Base-by-base conservation (phyloP, 2,113 vertebrate genomes). In the Gavia stellata region DNA sequence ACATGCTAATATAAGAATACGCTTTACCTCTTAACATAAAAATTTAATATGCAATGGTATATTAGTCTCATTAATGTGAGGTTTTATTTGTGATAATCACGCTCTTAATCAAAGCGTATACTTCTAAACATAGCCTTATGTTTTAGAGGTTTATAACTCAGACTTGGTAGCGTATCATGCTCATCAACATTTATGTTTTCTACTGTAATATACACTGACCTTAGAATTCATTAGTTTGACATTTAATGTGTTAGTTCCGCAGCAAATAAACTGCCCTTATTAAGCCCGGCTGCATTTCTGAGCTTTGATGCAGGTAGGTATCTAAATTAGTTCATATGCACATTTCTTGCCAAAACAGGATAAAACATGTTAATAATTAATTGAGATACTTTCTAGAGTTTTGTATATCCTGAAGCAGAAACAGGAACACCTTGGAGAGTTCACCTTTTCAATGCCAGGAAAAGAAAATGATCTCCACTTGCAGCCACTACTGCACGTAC, bases 1-100 rank as follows among this genome's bases (percentile, higher is more conserved):
- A 47, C 97, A 97, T 98, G 97, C 96, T 98, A 98, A 98, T 98
- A 72, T 85, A 94, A 92, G 93, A 90, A 90, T 95, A 80, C 24
- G 20, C 94, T 98, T 97, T 98, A 97, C 81, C 85, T 96, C 86
- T 62, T 75, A 93, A 92, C 89, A 95, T 97, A 95, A 97, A 96
- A 97, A 86, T 91, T 95, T 96, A 98, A 92, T 96, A 92, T 86
- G 75, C 81, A 16, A 62, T 88, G 68, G 93, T 95, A 78, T 97
- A 96, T 97, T 98, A 93, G 73, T 92, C 83, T 98, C 92, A 93
- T 97, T 97, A 97, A 96, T 94, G 62, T 71, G 78, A 94, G 74
- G 40, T 90, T 97, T 97, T 88, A 93, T 96, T 94, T 94, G 67
- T 92, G 94, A 71, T 94, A 96, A 96, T 96, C 20, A 5, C 88